These are phyloP conservation scores for Euwallacea fornicatus DNA, from an alignment of 1,140 invertebrate genomes.

Conservation along the genomic window DNA sequence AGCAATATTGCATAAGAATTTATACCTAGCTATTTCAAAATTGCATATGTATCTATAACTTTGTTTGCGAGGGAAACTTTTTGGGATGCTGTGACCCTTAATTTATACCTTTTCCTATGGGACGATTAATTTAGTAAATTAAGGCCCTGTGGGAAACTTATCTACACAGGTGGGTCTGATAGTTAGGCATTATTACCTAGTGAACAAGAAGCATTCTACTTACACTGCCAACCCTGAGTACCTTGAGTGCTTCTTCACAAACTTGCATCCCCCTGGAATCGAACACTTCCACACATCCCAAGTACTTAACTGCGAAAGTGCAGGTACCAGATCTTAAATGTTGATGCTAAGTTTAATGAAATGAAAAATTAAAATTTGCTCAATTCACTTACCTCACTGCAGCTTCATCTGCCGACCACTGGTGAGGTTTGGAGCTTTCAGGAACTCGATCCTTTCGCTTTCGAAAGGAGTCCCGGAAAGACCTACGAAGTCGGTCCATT, in stretches of 20 bases:
- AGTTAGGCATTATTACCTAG: too few species aligned
- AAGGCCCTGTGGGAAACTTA: neutral
- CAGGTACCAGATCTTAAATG: slow-evolving; percentile 81
- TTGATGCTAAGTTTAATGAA: neutral
- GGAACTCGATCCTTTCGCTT: slow-evolving; percentile 78
- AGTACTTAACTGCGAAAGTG: slow-evolving; percentile 97
- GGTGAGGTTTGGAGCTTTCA: slow-evolving; percentile 93
- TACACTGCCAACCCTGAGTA: slow-evolving; percentile 72
- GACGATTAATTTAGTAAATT: slow-evolving; percentile 1
- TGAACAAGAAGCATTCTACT: neutral
- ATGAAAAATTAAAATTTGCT: slow-evolving; percentile 34
- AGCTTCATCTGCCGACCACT: slow-evolving; percentile 97
- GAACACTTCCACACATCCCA: slow-evolving; percentile 98
- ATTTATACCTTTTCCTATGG: neutral
- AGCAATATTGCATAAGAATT: neutral
- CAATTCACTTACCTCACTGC: slow-evolving; percentile 68
- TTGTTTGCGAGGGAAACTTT: slow-evolving; percentile 1
- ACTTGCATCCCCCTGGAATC: slow-evolving; percentile 99
- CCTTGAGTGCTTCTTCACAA: slow-evolving; percentile 98
- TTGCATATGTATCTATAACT: neutral
- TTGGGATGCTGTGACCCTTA: neutral
- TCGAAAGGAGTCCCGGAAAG: slow-evolving; percentile 91
- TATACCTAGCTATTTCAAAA: slow-evolving; percentile 7
- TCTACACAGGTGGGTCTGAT: neutral
- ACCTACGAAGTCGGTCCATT: slow-evolving; percentile 90